Base-by-base conservation (phyloP, 2,888 invertebrate genomes). In the Rotaria magnacalcarata region DNA sequence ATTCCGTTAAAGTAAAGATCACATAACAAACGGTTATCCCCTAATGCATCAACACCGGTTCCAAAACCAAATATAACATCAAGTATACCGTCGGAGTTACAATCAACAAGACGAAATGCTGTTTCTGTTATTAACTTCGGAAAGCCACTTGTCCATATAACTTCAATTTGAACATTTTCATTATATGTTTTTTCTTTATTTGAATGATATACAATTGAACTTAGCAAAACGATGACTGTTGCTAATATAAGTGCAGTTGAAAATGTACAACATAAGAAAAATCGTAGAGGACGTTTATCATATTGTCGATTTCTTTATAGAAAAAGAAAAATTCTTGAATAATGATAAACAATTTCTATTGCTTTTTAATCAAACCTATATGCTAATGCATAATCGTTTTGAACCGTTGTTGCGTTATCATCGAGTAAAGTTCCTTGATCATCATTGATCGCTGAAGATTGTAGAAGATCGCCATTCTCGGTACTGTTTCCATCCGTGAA, bases 21-120 rank as follows among this genome's bases (percentile, higher is more conserved):
- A 47, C 75, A 80, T n/a, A 80, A 47, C 47, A 80, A 84, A 27
- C 43, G 6, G 27, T 84, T 84, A 0, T 41, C 34, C 14, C 16
- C 21, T 54, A 27, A 87, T 34, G 87, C 85, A 84, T 87, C 54
- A 52, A 86, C 58, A 94, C 94, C 94, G 90, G 95, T 94, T 86
- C 94, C 94, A 91, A 94, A 95, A 87, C 95, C 95, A 87, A 95
- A 92, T 86, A 95, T 92, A 47, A 95, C 92, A 90, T 95, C 95
- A 85, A 93, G 92, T 19, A 94, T 90, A 34, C 93, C 93, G 91
- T 95, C 95, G 6, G 92, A 91, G 91, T 95, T 94, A 1, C 95
- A 92, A 90, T 95, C 95, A 47, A 93, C 92, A 87, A 93, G 92
- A 88, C 94, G 92, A 87, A 95, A 92, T 0, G 95, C 93, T 86